phyloP scores from a whole-genome alignment of 1,140 invertebrate genomes.

The Drosophila setifemur region DNA sequence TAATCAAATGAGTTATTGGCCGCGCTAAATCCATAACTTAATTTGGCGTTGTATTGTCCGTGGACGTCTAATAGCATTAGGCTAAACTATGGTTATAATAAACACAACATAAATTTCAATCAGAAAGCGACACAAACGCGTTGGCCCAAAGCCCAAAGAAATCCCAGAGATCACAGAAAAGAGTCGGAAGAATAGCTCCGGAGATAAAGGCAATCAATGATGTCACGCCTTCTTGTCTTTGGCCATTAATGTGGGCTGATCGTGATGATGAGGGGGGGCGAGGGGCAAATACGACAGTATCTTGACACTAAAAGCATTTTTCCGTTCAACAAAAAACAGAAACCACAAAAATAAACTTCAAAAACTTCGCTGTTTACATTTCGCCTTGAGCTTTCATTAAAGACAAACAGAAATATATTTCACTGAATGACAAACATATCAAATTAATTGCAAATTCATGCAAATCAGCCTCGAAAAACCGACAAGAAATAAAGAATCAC shows the following conservation, averaged over 20 bases:
- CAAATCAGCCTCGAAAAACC: constrained; percentile 54
- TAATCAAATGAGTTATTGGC: neutral
- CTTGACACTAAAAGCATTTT: constrained; percentile 67
- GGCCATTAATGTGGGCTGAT: constrained; percentile 56
- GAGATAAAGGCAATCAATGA: constrained; percentile 53
- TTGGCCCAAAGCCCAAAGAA: constrained; percentile 35
- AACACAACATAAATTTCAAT: constrained; percentile 74
- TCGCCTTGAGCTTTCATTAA: constrained; percentile 64
- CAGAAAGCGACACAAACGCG: constrained; percentile 45
- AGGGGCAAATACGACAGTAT: constrained; percentile 30
- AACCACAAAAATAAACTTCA: too few relatives aligned
- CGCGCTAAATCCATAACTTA: constrained; percentile 7
- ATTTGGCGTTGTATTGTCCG: neutral
- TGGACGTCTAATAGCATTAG: constrained; percentile 40
- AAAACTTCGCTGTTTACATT: constrained; percentile 59
- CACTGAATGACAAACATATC: constrained; percentile 52
- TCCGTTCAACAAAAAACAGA: constrained; percentile 24
- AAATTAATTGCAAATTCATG: constrained; percentile 74
- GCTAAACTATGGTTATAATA: constrained; percentile 52
- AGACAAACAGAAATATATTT: constrained; percentile 54
- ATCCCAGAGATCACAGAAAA: constrained; percentile 2
- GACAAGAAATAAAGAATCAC: constrained; percentile 31
- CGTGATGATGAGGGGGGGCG: constrained; percentile 5
- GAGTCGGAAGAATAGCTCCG: neutral
- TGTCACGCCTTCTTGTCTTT: constrained; percentile 63